Conservation (phyloP, 1,140 invertebrate species). For the Drosophila setifemur region DNA sequence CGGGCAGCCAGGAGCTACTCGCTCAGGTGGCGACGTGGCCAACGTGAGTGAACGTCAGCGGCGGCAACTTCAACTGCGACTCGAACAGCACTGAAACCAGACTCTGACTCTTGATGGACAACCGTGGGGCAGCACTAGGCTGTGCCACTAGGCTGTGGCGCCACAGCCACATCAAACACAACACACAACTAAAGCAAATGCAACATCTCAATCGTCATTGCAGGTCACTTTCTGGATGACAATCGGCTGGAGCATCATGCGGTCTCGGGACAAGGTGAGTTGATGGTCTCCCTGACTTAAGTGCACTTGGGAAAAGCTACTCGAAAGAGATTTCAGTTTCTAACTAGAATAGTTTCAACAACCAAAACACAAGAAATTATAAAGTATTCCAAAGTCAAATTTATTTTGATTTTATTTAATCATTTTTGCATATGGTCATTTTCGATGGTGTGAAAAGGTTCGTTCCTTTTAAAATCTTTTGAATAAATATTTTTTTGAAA, state of each 20-base stretch:
- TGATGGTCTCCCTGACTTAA: slow-evolving; percentile 14
- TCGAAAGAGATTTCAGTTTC: too few species aligned
- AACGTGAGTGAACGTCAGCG: slow-evolving; percentile 67
- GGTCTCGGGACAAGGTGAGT: slow-evolving; percentile 71
- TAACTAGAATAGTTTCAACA: too few species aligned
- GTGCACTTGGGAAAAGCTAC: background rate
- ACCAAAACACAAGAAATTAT: too few species aligned
- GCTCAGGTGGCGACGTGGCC: slow-evolving; percentile 50
- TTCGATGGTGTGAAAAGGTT: too few species aligned
- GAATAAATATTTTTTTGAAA: too few species aligned
- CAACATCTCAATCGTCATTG: slow-evolving; percentile 73
- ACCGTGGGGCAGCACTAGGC: slow-evolving; percentile 67
- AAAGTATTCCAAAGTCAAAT: too few species aligned
- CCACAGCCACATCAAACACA: slow-evolving; percentile 37
- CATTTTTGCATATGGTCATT: too few species aligned
- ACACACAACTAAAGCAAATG: slow-evolving; percentile 53
- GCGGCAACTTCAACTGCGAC: slow-evolving; percentile 48
- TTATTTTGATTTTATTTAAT: too few species aligned
- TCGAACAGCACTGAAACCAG: slow-evolving; percentile 27
- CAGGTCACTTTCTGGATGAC: slow-evolving; percentile 82
- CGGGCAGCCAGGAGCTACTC: slow-evolving; percentile 10
- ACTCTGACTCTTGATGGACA: slow-evolving; percentile 57
- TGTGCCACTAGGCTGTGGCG: slow-evolving; percentile 39
- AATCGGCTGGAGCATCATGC: slow-evolving; percentile 79
- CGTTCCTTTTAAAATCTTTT: too few species aligned